Conservation (phyloP, 2,113 vertebrate genomes). For the Xenus cinereus region DNA sequence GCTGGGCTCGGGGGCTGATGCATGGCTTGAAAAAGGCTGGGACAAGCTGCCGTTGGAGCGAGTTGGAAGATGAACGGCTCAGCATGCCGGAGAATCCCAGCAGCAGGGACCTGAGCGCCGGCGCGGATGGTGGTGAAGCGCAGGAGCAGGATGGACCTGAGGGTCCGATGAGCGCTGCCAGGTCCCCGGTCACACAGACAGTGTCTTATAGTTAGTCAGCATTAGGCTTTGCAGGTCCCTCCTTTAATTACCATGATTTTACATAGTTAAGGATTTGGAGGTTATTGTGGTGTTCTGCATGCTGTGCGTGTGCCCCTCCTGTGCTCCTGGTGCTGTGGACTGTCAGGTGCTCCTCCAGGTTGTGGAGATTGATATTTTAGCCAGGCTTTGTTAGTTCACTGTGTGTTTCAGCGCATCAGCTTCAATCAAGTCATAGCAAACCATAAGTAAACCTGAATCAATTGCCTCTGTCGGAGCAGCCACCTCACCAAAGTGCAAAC, state of each 20-base stretch:
- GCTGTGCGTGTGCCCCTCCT: rapidly evolving
- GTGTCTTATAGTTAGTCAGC: not conserved
- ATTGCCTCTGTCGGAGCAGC: not conserved
- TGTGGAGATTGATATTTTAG: not conserved
- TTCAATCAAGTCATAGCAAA: not conserved
- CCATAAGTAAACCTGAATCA: not conserved
- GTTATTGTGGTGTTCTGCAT: not conserved
- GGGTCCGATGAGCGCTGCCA: not conserved
- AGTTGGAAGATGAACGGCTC: not conserved
- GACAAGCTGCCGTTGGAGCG: not conserved
- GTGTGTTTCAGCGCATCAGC: not conserved
- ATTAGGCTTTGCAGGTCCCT: not conserved
- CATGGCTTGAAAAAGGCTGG: not conserved
- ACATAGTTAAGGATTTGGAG: not conserved
- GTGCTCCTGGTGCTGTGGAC: not conserved
- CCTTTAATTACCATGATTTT: not conserved
- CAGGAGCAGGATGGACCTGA: not conserved
- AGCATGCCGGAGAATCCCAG: rapidly evolving
- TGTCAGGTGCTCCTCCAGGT: not conserved
- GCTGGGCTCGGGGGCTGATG: not conserved
- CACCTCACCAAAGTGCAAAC: not conserved
- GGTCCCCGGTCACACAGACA: not conserved
- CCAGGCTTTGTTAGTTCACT: not conserved
- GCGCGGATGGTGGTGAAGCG: not conserved
- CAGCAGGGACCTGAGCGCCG: rapidly evolving